Conservation (phyloP, 2,797 vertebrate genomes). For the Fringilla coelebs region DNA sequence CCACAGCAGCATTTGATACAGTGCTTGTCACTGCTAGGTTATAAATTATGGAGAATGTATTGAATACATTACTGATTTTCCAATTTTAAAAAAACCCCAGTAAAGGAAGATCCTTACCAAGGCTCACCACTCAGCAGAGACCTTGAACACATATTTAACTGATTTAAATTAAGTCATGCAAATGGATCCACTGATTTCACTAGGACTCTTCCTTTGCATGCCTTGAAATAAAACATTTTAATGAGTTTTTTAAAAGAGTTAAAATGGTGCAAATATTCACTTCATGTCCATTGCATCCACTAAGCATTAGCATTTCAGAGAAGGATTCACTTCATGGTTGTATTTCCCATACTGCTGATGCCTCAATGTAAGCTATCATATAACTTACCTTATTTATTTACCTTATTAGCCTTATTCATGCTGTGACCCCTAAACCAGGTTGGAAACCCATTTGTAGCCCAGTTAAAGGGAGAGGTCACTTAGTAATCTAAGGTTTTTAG, state of each 20-base stretch:
- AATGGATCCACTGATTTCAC: neutral
- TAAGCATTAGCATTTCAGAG: neutral
- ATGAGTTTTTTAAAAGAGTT: neutral
- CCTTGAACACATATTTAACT: neutral
- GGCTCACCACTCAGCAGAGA: neutral
- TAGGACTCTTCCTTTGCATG: neutral
- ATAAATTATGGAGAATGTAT: neutral
- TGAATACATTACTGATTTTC: neutral
- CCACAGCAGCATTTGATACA: neutral
- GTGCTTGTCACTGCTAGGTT: neutral
- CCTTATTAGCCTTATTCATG: neutral
- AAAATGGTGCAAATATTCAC: neutral
- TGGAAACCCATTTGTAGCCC: neutral
- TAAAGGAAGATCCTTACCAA: neutral
- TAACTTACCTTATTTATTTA: neutral
- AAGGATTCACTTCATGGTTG: neutral
- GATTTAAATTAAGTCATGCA: neutral
- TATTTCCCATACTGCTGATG: neutral
- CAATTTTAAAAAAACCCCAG: rapidly evolving
- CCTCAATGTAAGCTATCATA: neutral
- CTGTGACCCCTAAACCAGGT: neutral
- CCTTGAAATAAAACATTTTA: neutral
- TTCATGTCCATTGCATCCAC: neutral
- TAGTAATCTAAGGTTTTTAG: neutral
- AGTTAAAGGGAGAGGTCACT: neutral